Percentiles rank a stretch among this genome's conserved stretches.
Evolutionary conservation across 2,113 vertebrate species (phyloP).

Genomic region (Rafetus swinhoei): DNA sequence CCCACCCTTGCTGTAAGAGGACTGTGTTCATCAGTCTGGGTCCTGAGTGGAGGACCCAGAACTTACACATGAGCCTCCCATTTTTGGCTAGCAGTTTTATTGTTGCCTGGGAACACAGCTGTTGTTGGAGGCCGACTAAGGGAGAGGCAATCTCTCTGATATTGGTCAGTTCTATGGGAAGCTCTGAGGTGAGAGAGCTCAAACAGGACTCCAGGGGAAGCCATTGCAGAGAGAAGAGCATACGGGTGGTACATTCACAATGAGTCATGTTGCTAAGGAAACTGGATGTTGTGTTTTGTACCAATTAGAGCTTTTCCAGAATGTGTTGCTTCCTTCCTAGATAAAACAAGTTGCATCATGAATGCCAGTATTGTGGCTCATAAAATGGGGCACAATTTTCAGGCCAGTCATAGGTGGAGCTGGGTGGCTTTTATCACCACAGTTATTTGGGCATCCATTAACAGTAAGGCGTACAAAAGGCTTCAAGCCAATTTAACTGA

Average conservation of each 20-base stretch:
- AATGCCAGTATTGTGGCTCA: background rate
- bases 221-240: background rate
- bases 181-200: background rate
- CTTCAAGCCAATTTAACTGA: background rate
- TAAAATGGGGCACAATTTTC: background rate
- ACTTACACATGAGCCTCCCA: background rate
- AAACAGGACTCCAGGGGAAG: background rate
- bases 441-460: background rate
- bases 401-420: rapidly evolving
- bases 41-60: background rate
- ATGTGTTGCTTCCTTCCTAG: background rate
- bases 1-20: background rate
- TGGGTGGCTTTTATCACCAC: background rate
- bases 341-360: background rate
- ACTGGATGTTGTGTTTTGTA: background rate
- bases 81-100: background rate
- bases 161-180: background rate
- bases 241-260: background rate
- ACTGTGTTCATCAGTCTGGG: background rate
- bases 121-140: rapidly evolving
- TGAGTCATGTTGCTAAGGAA: background rate
- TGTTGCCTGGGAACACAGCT: background rate
- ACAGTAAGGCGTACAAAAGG: too few relatives aligned
- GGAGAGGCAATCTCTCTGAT: background rate
- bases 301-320: background rate